Conservation (phyloP, 35 echinoderm and acorn worm species). For the Heliocidaris tuberculata region DNA sequence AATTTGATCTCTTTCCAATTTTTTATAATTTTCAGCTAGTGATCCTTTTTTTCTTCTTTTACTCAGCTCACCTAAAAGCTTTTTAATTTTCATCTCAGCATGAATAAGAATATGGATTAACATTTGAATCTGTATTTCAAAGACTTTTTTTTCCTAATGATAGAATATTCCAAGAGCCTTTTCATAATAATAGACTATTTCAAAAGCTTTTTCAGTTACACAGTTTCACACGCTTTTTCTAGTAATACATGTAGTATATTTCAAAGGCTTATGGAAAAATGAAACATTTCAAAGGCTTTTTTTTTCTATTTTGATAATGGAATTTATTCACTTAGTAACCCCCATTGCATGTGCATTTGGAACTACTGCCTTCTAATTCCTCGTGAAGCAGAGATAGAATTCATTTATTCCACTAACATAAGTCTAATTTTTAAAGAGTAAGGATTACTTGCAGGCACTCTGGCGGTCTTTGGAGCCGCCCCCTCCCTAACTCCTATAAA, state of each 20-base stretch:
- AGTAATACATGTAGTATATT: too few relatives aligned
- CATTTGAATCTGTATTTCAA: too few relatives aligned
- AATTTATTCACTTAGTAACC: background rate
- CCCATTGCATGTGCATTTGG: background rate
- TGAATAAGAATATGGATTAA: too few relatives aligned
- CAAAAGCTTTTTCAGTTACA: too few relatives aligned
- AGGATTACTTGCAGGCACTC: background rate
- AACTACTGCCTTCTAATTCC: background rate
- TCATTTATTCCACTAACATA: background rate
- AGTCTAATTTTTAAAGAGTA: background rate
- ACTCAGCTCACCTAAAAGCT: too few relatives aligned
- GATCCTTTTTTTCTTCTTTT: too few relatives aligned
- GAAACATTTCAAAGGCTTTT: background rate
- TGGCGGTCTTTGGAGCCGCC: background rate
- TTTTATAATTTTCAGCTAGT: too few relatives aligned
- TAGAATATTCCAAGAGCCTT: background rate
- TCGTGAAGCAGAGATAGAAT: background rate
- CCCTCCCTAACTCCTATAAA: background rate
- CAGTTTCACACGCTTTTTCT: too few relatives aligned
- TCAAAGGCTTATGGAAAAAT: background rate
- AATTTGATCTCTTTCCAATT: too few relatives aligned
- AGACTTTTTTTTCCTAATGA: too few relatives aligned
- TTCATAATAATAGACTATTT: background rate
- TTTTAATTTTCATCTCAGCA: too few relatives aligned
- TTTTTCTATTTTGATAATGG: too few relatives aligned